Evolutionary conservation across 2,888 invertebrate genomes (phyloP).

Genomic region (Eristalinus aeneus): DNA sequence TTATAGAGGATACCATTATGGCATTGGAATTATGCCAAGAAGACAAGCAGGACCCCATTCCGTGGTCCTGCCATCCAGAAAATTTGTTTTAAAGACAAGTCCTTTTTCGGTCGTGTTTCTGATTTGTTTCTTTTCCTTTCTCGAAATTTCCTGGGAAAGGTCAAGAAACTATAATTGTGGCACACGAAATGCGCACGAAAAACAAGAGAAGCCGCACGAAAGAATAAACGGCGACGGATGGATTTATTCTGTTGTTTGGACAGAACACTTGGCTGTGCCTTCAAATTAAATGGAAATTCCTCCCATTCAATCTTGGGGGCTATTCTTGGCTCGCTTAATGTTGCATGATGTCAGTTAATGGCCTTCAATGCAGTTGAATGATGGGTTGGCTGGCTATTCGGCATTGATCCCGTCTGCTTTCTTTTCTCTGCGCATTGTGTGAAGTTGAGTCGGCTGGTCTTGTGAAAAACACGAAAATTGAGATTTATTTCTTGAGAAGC

Average conservation of each 20-base stretch:
- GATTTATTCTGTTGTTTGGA: constrained; percentile 5
- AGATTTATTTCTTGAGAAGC: too few species aligned
- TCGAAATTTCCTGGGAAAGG: constrained; percentile 20
- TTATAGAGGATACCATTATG: constrained; percentile 65
- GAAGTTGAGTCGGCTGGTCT: not conserved
- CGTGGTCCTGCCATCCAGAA: constrained; percentile 7
- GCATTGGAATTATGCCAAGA: constrained; percentile 61
- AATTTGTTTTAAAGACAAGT: constrained; percentile 34
- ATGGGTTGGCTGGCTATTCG: not conserved
- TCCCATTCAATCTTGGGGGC: constrained; percentile 35
- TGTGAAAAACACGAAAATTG: too few species aligned
- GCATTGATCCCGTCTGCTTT: not conserved
- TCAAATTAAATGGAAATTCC: constrained; percentile 54
- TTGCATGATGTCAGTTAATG: constrained; percentile 47
- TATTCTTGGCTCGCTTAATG: constrained; percentile 34
- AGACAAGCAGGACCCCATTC: not conserved
- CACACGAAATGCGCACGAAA: constrained; percentile 31
- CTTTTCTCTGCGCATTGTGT: not conserved
- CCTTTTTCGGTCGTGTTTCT: not conserved
- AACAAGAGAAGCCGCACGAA: not conserved
- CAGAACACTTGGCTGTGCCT: not conserved
- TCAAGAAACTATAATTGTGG: constrained; percentile 67
- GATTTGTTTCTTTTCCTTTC: not conserved
- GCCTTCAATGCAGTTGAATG: constrained; percentile 25
- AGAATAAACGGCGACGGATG: not conserved